Evolutionary conservation across 2,113 vertebrate genomes (phyloP).

Genomic region (Rhinopomastus cyanomelas): DNA sequence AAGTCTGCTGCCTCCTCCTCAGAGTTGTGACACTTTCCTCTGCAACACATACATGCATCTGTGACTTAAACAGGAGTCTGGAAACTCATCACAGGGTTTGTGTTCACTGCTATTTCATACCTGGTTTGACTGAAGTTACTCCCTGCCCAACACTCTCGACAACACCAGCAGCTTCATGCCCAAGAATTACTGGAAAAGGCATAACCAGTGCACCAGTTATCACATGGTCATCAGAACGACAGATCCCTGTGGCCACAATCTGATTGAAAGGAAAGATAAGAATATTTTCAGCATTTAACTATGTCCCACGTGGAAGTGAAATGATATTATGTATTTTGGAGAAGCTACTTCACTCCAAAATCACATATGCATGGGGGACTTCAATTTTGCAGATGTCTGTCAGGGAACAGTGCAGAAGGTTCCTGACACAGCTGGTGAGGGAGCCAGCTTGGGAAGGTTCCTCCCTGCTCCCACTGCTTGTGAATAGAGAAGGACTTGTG

Average conservation of each 20-base stretch:
- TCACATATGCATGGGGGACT: not conserved
- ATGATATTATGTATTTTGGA: not conserved
- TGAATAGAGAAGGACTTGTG: too few species aligned
- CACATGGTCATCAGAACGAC: slow-evolving; percentile 83
- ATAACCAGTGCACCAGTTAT: slow-evolving; percentile 63
- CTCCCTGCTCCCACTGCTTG: too few species aligned
- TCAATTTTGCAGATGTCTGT: too few species aligned
- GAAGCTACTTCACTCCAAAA: not conserved
- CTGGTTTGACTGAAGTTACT: slow-evolving; percentile 72
- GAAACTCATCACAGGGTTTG: not conserved
- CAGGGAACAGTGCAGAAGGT: too few species aligned
- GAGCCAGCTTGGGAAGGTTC: too few species aligned
- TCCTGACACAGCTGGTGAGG: too few species aligned
- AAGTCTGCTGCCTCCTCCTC: too few species aligned
- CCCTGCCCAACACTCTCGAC: slow-evolving; percentile 83
- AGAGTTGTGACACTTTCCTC: not conserved
- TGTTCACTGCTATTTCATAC: slow-evolving; percentile 17
- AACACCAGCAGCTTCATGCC: slow-evolving; percentile 85
- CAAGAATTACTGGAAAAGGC: slow-evolving; percentile 85
- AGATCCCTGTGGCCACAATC: slow-evolving; percentile 85
- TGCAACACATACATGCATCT: not conserved
- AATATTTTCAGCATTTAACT: not conserved
- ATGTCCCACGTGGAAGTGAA: accelerated
- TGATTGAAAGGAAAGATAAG: slow-evolving; percentile 30
- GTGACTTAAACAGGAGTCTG: not conserved